Percentiles rank a stretch among this genome's conserved stretches.
phyloP scores from a whole-genome alignment of 2,888 invertebrate genomes.

The Pasiphila rectangulata region DNA sequence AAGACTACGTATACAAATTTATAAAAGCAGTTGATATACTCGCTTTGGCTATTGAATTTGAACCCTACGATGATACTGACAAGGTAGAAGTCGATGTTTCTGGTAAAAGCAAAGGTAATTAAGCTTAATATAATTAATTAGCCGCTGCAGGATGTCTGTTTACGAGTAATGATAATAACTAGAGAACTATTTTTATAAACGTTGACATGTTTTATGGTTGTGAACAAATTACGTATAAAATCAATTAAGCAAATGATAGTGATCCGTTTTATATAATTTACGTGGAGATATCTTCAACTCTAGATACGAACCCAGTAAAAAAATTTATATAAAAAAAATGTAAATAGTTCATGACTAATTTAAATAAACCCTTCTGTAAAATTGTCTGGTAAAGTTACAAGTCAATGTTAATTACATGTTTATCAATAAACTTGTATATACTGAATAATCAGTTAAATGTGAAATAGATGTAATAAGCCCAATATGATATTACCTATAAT shows the following conservation, averaged over 20 bases:
- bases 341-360: too few relatives aligned
- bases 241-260: conserved; percentile 17
- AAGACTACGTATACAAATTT: conserved; percentile 18
- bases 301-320: neutral
- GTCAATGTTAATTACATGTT: too few relatives aligned
- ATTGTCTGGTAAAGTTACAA: too few relatives aligned
- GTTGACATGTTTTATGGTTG: conserved; percentile 29
- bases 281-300: neutral
- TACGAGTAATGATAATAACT: conserved; percentile 46
- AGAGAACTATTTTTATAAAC: conserved; percentile 32
- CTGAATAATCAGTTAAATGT: too few relatives aligned
- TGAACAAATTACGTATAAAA: conserved; percentile 21
- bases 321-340: too few relatives aligned
- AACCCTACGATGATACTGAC: conserved; percentile 32
- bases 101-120: conserved; percentile 19
- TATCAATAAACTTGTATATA: too few relatives aligned
- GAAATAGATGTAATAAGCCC: too few relatives aligned
- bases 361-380: too few relatives aligned
- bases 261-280: conserved; percentile 1
- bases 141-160: conserved; percentile 51
- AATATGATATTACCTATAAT: too few relatives aligned
- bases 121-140: conserved; percentile 49
- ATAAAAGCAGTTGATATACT: conserved; percentile 22
- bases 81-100: conserved; percentile 13
- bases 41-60: conserved; percentile 30